Evolutionary conservation across 2,888 invertebrate species (phyloP).

Genomic region (Mantis religiosa): DNA sequence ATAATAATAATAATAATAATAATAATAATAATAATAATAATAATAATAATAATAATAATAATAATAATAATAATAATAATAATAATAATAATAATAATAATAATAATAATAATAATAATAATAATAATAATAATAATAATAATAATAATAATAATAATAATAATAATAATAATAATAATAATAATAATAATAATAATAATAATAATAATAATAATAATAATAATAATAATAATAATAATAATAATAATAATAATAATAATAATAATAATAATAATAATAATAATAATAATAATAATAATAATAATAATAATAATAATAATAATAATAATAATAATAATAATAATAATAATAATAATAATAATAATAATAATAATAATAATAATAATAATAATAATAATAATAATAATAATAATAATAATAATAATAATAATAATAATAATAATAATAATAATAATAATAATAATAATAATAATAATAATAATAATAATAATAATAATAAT

Average conservation of each 20-base stretch:
- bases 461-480: not conserved
- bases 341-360: not conserved
- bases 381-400: not conserved
- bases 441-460: not conserved
- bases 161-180: not conserved
- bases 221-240: not conserved
- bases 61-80: not conserved
- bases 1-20: not conserved
- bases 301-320: no score
- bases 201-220: not conserved
- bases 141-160: not conserved
- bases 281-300: no score
- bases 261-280: no score
- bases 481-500: not conserved
- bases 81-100: not conserved
- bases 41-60: not conserved
- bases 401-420: not conserved
- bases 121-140: not conserved
- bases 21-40: not conserved
- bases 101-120: not conserved
- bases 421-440: not conserved
- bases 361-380: not conserved
- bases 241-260: not conserved
- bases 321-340: not conserved
- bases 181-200: not conserved